Percentiles rank a stretch among this genome's conserved stretches.
Evolutionary conservation across 2,113 vertebrate genomes (phyloP).

Genomic region (human): GRCh38 chr5:82056001-82056500

Average conservation of each 20-base stretch:
- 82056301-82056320: neutral
- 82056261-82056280: neutral
- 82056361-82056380: neutral
- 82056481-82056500: neutral
- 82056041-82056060: neutral
- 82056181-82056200: neutral
- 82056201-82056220: constrained; percentile 30
- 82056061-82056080: neutral
- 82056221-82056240: constrained; percentile 21
- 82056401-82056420: neutral
- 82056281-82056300: neutral
- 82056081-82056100: neutral
- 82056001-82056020: neutral
- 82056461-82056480: constrained; percentile 1
- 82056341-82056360: neutral
- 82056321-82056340: neutral
- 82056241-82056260: neutral
- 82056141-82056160: neutral
- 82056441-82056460: neutral
- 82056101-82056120: constrained; percentile 22
- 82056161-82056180: neutral
- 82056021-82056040: neutral
- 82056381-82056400: neutral
- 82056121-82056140: constrained; percentile 10
- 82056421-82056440: neutral